Evolutionary conservation across 2,888 invertebrate species (phyloP).

Genomic region (Cephus pygmeus): DNA sequence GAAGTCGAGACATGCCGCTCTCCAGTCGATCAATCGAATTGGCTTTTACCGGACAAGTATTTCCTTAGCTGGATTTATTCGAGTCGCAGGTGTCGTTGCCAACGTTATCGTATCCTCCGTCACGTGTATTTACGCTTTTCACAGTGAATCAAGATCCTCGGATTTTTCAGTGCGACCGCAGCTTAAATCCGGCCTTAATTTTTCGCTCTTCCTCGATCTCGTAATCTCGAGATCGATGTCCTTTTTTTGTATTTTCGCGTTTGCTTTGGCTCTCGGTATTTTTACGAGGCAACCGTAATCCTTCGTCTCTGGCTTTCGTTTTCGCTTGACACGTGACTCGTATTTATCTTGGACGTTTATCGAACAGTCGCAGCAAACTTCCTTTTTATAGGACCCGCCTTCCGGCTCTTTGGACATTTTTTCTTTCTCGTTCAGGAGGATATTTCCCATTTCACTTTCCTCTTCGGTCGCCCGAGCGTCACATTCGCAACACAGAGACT

Average conservation of each 20-base stretch:
- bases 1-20: not conserved
- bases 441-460: not conserved
- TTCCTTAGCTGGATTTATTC: not conserved
- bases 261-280: constrained; percentile 23
- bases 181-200: not conserved
- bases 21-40: not conserved
- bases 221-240: not conserved
- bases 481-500: not conserved
- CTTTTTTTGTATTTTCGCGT: not conserved
- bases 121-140: not conserved
- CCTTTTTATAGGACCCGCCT: not conserved
- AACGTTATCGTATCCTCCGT: not conserved
- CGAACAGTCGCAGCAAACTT: not conserved
- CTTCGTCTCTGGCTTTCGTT: constrained; percentile 28
- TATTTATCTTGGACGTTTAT: not conserved
- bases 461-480: not conserved
- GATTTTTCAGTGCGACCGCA: not conserved
- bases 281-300: constrained; percentile 42
- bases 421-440: not conserved
- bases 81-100: not conserved
- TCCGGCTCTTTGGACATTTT: not conserved
- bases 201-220: not conserved
- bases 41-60: not conserved
- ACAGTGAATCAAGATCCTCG: not conserved
- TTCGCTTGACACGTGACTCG: not conserved